Base-by-base conservation (phyloP, 2,888 invertebrate genomes). In the Cephonodes hylas region DNA sequence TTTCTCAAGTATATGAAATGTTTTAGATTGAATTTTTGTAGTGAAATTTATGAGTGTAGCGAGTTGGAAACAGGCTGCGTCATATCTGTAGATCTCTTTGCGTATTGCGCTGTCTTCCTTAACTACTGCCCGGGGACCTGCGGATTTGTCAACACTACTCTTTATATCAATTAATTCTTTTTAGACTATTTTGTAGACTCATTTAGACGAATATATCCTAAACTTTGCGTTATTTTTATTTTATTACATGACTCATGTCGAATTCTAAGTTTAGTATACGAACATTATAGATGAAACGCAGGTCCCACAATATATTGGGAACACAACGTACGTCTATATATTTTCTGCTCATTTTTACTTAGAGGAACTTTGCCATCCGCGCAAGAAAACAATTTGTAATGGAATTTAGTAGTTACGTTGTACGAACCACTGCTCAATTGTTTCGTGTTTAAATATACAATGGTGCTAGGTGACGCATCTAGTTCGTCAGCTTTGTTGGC, bases 261-360 rank as follows among this genome's bases (percentile, higher is more conserved):
- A n/a, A n/a, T n/a, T n/a, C n/a, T n/a, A n/a, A n/a, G n/a, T n/a
- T n/a, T n/a, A n/a, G n/a, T n/a, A n/a, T n/a, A n/a, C n/a, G n/a
- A n/a, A n/a, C n/a, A n/a, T 5, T 46, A 46, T 46, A 20, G 7
- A 18, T 18, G 27, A 31, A 20, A 23, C 57, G 57, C 38, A 22
- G 57, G 20, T 20, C n/a, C 5, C 57, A n/a, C 42, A 42, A 25
- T 42, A 58, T 59, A 42, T 18, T 46, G 59, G 42, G 59, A 61
- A 56, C 60, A 65, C 45, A 62, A 38, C n/a, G 58, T 56, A 57
- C 10, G 15, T 59, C 60, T n/a, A 3, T 45, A 65, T 57, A 59
- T 62, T 61, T 65, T 66, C 77, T 83, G 84, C 85, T 84, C 84
- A 84, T 72, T 83, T 84, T 84, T 75, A 38, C 65, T 65, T 80